Percentiles rank a stretch among this genome's conserved stretches.
Evolutionary conservation across 2,797 vertebrate species (phyloP).

Genomic region (Poecile montanus): DNA sequence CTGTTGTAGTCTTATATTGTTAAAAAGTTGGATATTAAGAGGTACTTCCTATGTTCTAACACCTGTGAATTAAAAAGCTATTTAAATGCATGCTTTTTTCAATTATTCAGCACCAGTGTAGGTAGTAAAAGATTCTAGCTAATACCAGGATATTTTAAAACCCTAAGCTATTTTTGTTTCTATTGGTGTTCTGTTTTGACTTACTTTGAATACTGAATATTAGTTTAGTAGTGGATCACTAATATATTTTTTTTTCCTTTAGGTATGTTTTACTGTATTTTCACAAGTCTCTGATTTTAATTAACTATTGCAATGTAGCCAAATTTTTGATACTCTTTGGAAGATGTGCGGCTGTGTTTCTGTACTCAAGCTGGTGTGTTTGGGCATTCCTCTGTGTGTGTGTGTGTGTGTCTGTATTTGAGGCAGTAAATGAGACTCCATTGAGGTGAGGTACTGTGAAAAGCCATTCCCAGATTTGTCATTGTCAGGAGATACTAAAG

Average conservation of each 20-base stretch:
- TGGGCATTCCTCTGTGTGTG: accelerated
- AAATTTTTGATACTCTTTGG: not conserved
- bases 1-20: not conserved
- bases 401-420: no score
- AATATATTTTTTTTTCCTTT: not conserved
- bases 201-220: not conserved
- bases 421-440: not conserved
- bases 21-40: not conserved
- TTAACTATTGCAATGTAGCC: not conserved
- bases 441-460: not conserved
- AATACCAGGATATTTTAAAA: not conserved
- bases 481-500: not conserved
- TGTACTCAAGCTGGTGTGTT: not conserved
- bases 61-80: constrained; percentile 42
- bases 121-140: not conserved
- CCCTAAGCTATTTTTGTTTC: not conserved
- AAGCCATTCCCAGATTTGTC: not conserved
- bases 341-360: not conserved
- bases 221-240: not conserved
- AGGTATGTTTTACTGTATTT: not conserved
- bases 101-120: constrained; percentile 12
- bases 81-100: constrained; percentile 50
- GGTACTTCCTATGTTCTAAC: not conserved
- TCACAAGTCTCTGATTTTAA: not conserved
- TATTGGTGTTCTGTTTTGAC: not conserved